Evolutionary conservation across 2,113 vertebrate species (phyloP), one percentile per base, ranked within the genome.

Genomic region (Rhipidura dahli): DNA sequence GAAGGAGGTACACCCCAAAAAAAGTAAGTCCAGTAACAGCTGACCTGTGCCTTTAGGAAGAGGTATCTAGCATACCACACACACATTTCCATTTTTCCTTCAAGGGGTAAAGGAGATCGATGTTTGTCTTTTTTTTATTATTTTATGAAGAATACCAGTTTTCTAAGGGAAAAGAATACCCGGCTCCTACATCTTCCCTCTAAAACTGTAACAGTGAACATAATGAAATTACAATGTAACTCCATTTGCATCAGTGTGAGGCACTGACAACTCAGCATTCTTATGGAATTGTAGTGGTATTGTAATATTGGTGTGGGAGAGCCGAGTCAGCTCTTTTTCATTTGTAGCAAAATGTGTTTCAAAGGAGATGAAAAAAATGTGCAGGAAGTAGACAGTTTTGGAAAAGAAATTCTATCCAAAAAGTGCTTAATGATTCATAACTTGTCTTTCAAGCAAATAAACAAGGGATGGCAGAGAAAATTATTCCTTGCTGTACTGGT

Each of bases 281-380:
- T 35, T 59, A 68, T 21, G 28, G 9, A 60, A 61, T 22, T 0
- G 0, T 2, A 1, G 8, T 22, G 10, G 7, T 22, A 54, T 2
- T 60, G 9, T 42, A 81, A 72, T 69, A 50, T 6, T 47, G 7
- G 4, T 45, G 4, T 11, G 5, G 7, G 21, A 12, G 4, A 76
- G 4, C 26, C 5, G 0, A 66, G n/a, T 66, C 39, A 82, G 12
- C 11, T 47, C 9, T 70, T 70, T 66, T 39, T 45, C 1, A 40
- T 45, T 82, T 82, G 5, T 44, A 42, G n/a, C 44, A 75, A 71
- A 83, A 30, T 45, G 2, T 11, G 2, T 42, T 83, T 68, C 53
- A 80, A 16, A 21, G 12, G 6, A 89, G 33, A 23, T 72, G 15
- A 76, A 89, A 79, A 73, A 76, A 75, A 17, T 45, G 10, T 45